Conservation (phyloP, 2,888 invertebrate species). For the Mellilla xanthometata region DNA sequence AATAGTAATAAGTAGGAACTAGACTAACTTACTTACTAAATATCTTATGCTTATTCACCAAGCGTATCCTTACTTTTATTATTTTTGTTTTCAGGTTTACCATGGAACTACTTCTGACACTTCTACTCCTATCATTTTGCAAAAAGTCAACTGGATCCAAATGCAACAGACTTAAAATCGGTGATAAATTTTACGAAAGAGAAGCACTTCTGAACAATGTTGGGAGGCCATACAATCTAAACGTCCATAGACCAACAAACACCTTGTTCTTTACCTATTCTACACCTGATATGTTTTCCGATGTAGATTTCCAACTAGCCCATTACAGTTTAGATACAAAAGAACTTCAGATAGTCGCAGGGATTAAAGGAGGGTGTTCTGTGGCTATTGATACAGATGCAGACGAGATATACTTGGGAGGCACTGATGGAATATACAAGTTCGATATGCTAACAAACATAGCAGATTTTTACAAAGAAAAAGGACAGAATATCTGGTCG, state of each 20-base stretch:
- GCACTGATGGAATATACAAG: conserved; percentile 62
- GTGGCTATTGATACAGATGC: conserved; percentile 53
- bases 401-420: conserved; percentile 60
- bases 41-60: no score
- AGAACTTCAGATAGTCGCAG: conserved; percentile 49
- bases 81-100: conserved; percentile 25
- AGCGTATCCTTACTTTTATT: no score
- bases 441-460: conserved; percentile 55
- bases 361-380: conserved; percentile 58
- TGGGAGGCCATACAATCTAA: conserved; percentile 54
- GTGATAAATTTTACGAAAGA: conserved; percentile 50
- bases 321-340: conserved; percentile 46
- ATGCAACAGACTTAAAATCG: conserved; percentile 51
- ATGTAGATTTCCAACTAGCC: conserved; percentile 58
- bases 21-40: no score
- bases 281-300: conserved; percentile 47
- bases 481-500: conserved; percentile 57
- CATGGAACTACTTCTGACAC: conserved; percentile 27
- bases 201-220: conserved; percentile 41
- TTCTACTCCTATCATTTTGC: conserved; percentile 20
- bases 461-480: conserved; percentile 56
- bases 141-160: conserved; percentile 30
- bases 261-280: conserved; percentile 58
- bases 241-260: conserved; percentile 51
- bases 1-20: no score